A percentile compares a stretch with the other conserved stretches of the same genome.
phyloP scores from a whole-genome alignment of 1,140 invertebrate species.

The Listronotus bonariensis region DNA sequence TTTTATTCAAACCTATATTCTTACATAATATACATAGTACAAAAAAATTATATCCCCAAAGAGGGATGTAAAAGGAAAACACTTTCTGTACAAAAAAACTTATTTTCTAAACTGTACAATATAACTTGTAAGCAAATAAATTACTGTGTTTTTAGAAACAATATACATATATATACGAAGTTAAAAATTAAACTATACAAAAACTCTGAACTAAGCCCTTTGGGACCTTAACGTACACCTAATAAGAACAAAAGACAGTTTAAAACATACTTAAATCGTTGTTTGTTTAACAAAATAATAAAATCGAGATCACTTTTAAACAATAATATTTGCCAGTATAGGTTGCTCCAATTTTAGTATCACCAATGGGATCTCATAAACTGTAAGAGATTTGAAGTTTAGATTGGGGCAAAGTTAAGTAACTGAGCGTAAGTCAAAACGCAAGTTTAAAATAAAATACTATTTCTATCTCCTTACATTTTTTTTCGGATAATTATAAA shows the following conservation, averaged over 20 bases:
- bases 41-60: constrained; percentile 54
- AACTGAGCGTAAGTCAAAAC: no score
- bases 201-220: background rate
- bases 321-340: constrained; percentile 3
- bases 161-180: constrained; percentile 41
- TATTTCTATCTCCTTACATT: no score
- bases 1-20: constrained; percentile 57
- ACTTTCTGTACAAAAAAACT: constrained; percentile 54
- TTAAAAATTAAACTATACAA: constrained; percentile 27
- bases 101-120: constrained; percentile 54
- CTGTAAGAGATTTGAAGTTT: no score
- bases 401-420: no score
- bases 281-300: constrained; percentile 19
- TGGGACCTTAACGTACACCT: constrained; percentile 5
- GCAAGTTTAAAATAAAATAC: no score
- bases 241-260: constrained; percentile 25
- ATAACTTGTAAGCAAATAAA: constrained; percentile 53
- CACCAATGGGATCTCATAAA: no score
- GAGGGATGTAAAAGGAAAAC: constrained; percentile 50
- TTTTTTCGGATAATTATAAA: no score
- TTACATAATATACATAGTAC: constrained; percentile 58
- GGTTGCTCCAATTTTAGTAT: no score
- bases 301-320: constrained; percentile 33
- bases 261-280: constrained; percentile 33
- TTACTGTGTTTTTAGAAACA: constrained; percentile 49